phyloP scores from a whole-genome alignment of 2,888 invertebrate genomes.

The Escarpia spicata region DNA sequence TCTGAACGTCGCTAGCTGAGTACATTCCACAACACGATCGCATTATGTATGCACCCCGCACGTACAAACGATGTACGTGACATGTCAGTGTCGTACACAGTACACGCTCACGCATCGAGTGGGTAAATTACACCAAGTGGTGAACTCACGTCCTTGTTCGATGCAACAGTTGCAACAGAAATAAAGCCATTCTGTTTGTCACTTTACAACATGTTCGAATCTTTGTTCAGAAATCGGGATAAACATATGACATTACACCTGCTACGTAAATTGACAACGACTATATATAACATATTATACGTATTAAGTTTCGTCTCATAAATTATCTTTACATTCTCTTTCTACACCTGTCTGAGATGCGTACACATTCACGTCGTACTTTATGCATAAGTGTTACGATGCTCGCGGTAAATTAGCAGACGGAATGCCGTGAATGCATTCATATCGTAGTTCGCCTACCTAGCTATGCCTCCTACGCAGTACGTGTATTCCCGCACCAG shows the following conservation, averaged over 20 bases:
- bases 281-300: neutral
- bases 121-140: neutral
- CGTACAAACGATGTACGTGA: neutral
- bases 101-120: neutral
- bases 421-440: neutral
- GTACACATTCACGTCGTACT: neutral
- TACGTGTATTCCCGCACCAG: neutral
- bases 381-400: neutral
- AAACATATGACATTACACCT: too few relatives aligned
- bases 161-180: neutral
- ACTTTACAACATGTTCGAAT: neutral
- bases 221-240: neutral
- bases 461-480: neutral
- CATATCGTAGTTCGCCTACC: neutral
- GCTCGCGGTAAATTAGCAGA: neutral
- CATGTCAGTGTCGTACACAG: neutral
- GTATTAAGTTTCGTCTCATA: neutral
- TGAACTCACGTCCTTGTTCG: neutral
- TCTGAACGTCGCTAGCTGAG: neutral
- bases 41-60: neutral
- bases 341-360: neutral
- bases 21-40: neutral
- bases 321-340: neutral
- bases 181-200: neutral
- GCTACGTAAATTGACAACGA: neutral